These are phyloP conservation scores for Gymnothorax reevesii DNA, from an alignment of 2,797 vertebrate species.

Conservation along the genomic window DNA sequence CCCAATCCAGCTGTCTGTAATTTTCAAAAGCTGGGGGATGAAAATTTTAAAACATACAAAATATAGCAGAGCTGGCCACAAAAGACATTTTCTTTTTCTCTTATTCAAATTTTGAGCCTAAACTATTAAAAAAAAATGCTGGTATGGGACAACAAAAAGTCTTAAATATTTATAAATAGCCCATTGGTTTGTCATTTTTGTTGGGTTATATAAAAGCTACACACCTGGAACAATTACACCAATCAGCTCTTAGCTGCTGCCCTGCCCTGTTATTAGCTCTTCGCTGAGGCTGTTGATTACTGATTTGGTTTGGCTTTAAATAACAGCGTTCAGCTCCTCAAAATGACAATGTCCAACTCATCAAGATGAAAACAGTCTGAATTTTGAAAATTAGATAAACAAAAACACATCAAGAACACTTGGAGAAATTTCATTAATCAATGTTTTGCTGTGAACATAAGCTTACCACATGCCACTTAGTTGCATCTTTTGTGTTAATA, in stretches of 20 bases:
- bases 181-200: not conserved
- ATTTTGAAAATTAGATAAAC: not conserved
- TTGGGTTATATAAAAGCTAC: not conserved
- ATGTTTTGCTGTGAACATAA: not conserved
- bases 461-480: not conserved
- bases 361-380: conserved; percentile 1
- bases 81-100: not conserved
- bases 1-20: too few relatives aligned
- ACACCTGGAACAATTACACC: conserved; percentile 15
- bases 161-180: not conserved
- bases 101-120: not conserved
- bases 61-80: not conserved
- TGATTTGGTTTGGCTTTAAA: not conserved
- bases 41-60: not conserved
- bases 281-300: conserved; percentile 7
- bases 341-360: conserved; percentile 3
- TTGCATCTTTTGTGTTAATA: not conserved
- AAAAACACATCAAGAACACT: not conserved
- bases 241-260: conserved; percentile 7
- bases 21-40: too few relatives aligned
- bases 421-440: not conserved
- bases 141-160: not conserved
- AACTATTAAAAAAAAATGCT: not conserved
- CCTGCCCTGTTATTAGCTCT: not conserved
- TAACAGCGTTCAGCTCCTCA: not conserved